Conservation (phyloP, 2,797 vertebrate genomes). For the Distichodus sexfasciatus region DNA sequence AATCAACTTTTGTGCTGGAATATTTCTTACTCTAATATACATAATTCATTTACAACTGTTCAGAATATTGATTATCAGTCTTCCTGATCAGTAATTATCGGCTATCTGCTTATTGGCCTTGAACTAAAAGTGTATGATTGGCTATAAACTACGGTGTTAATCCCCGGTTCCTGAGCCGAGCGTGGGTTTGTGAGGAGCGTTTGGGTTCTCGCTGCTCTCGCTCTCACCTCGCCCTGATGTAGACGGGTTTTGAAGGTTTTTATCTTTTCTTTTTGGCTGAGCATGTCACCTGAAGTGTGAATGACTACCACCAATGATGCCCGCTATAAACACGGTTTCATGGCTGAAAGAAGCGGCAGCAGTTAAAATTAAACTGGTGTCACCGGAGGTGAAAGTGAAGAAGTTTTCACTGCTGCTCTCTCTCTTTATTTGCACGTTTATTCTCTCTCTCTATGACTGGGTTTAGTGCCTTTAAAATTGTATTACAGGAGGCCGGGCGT, state of each 20-base stretch:
- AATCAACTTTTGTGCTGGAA: too few relatives aligned
- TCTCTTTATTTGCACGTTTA: too few relatives aligned
- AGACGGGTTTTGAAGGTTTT: background rate
- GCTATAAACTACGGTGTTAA: too few relatives aligned
- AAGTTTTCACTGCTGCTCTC: background rate
- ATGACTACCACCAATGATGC: background rate
- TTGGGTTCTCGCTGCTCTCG: too few relatives aligned
- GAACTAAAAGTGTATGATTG: too few relatives aligned
- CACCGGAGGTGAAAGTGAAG: slow-evolving; percentile 6
- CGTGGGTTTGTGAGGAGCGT: too few relatives aligned
- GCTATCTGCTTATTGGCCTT: too few relatives aligned
- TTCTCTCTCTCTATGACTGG: slow-evolving; percentile 54
- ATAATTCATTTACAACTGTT: too few relatives aligned
- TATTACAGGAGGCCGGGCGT: slow-evolving; percentile 96
- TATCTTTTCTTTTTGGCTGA: background rate
- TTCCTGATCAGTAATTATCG: too few relatives aligned
- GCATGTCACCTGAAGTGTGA: slow-evolving; percentile 5
- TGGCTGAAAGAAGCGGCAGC: slow-evolving; percentile 5
- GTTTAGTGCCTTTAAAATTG: slow-evolving; percentile 82
- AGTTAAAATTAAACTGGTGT: slow-evolving; percentile 10
- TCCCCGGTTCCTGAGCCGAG: too few relatives aligned
- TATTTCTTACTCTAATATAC: too few relatives aligned
- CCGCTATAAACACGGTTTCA: slow-evolving; percentile 32
- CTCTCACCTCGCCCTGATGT: background rate
- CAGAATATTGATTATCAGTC: too few relatives aligned